Evolutionary conservation across 2,888 invertebrate species (phyloP).

Genomic region (Bombylius major): DNA sequence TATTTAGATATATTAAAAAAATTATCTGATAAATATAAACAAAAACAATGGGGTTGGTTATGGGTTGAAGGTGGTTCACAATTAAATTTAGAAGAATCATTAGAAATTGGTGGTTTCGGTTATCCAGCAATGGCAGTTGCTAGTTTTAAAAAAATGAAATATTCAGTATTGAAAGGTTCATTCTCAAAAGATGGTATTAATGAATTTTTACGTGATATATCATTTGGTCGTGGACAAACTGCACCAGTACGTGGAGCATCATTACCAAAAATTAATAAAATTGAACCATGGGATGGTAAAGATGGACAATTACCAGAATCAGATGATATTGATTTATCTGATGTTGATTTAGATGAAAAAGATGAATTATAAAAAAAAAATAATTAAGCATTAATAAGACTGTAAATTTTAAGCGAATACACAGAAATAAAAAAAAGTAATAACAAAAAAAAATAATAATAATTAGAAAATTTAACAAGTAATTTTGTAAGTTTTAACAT

Average conservation of each 20-base stretch:
- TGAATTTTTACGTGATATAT: conserved; percentile 85
- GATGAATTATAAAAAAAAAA: conserved; percentile 50
- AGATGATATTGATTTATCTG: conserved; percentile 83
- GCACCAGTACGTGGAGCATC: conserved; percentile 72
- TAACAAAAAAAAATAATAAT: too few relatives aligned
- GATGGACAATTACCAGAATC: conserved; percentile 69
- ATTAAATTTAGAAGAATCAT: conserved; percentile 64
- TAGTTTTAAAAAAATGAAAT: conserved; percentile 94
- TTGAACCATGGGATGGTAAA: conserved; percentile 87
- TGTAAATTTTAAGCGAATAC: too few relatives aligned
- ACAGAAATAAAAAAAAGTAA: too few relatives aligned
- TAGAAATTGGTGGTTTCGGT: conserved; percentile 95
- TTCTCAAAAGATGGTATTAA: conserved; percentile 91
- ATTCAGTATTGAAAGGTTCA: conserved; percentile 80
- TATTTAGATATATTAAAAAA: conserved; percentile 61
- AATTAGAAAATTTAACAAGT: too few relatives aligned
- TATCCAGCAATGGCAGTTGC: conserved; percentile 98
- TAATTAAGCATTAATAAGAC: background rate
- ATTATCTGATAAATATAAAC: conserved; percentile 84
- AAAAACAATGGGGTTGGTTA: conserved; percentile 94
- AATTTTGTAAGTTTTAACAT: too few relatives aligned
- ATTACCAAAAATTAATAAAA: conserved; percentile 55
- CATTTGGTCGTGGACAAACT: conserved; percentile 86
- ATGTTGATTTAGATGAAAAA: conserved; percentile 71
- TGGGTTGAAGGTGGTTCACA: conserved; percentile 93